Evolutionary conservation across 2,113 vertebrate species (phyloP), one percentile per base, ranked within the genome.

Genomic region (Trinectes maculatus): DNA sequence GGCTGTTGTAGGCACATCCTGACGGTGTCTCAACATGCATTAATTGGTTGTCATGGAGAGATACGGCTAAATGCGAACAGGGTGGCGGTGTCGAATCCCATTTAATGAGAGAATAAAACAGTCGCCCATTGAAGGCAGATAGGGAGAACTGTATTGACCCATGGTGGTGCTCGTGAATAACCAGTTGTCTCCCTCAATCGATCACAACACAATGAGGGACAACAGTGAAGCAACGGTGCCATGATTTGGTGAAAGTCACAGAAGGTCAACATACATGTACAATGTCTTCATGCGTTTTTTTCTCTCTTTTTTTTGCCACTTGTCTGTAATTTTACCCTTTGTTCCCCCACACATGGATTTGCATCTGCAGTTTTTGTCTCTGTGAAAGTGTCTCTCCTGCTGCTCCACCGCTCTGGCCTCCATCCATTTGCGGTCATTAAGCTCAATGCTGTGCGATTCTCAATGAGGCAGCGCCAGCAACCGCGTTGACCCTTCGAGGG

Each of bases 1-100:
- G 77, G 66, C 72, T 78, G 63, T 77, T 89, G 78, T 84, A 46
- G 59, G 68, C 67, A 77, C 80, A 73, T 87, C 78, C 77, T 77
- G 43, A 43, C 54, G 80, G 74, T 76, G 77, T 74, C 77, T 65
- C 77, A 84, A 87, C 85, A 89, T 81, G 77, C 79, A 80, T 89
- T 89, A 89, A 88, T 90, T 90, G 85, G 77, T 84, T 90, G 84
- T 91, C 88, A 87, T 83, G 71, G 79, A 80, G 86, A 89, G 86
- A 89, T 86, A 84, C 42, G 60, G 73, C 61, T 82, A 84, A 81
- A 88, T 71, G 66, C 60, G 71, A 79, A 76, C n/a, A 21, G 75
- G 82, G 68, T 68, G 82, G 80, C 71, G 36, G 78, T 84, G 85
- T 85, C 64, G 73, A 77, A 87, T 86, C 71, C 79, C 75, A 84